Percentiles rank a stretch among this genome's conserved stretches.
Conservation (phyloP, 2,113 vertebrate species). For the Cinclus mexicanus region DNA sequence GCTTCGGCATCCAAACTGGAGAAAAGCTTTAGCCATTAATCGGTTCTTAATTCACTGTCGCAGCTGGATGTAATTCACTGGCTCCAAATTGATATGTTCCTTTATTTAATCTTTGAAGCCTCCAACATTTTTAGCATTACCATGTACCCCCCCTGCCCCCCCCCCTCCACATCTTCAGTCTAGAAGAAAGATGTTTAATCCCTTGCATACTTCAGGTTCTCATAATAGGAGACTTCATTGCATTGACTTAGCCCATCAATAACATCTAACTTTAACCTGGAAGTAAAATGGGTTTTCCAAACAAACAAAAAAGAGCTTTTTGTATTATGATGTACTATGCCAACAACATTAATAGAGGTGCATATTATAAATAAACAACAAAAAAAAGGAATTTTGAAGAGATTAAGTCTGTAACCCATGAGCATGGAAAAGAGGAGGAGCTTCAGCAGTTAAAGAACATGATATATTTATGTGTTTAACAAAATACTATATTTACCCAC, state of each 20-base stretch:
- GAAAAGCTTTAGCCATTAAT: conserved; percentile 87
- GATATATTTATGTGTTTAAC: not conserved
- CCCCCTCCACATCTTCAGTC: conserved; percentile 12
- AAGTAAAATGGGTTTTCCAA: conserved; percentile 71
- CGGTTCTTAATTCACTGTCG: conserved; percentile 86
- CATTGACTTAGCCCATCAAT: conserved; percentile 62
- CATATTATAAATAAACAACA: not conserved
- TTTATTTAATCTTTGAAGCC: conserved; percentile 85
- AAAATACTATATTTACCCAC: not conserved
- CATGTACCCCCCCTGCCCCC: conserved; percentile 45
- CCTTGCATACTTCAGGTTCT: conserved; percentile 71
- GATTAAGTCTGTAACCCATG: not conserved
- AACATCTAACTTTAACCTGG: conserved; percentile 70
- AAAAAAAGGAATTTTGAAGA: not conserved
- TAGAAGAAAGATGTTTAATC: conserved; percentile 75
- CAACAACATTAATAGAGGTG: not conserved
- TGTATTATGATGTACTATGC: conserved; percentile 21
- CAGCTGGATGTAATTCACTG: conserved; percentile 86
- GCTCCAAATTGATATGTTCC: conserved; percentile 85
- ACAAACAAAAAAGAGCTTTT: conserved; percentile 33
- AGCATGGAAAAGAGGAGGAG: not conserved
- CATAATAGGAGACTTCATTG: conserved; percentile 67
- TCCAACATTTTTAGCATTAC: conserved; percentile 81
- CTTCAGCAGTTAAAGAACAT: not conserved
- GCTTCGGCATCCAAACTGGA: conserved; percentile 85